phyloP scores from a whole-genome alignment of 2,797 vertebrate genomes.

The Paedocypris micromegethes region DNA sequence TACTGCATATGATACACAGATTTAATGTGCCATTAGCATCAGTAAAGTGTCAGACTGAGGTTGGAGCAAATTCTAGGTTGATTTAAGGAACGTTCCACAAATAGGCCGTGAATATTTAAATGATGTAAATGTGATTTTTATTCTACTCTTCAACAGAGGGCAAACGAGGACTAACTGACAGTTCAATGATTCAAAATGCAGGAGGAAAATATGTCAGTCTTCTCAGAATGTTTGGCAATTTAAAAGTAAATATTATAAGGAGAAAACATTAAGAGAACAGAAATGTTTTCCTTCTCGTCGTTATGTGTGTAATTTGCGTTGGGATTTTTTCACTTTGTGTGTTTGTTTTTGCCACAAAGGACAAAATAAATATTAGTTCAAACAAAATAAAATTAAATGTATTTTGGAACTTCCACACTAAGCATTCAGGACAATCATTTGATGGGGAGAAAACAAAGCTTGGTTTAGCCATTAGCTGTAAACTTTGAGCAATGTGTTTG shows the following conservation, averaged over 20 bases:
- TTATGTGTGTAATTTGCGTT: no score
- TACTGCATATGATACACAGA: conserved; percentile 8
- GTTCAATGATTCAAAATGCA: no score
- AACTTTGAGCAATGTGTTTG: conserved; percentile 2
- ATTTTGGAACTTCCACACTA: conserved; percentile 19
- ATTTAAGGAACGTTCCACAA: conserved; percentile 1
- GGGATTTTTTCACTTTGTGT: no score
- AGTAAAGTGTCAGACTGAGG: conserved; percentile 14
- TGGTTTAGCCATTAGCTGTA: conserved; percentile 24
- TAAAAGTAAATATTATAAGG: no score
- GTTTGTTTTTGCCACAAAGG: no score
- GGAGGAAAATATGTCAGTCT: no score
- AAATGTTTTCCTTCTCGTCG: no score
- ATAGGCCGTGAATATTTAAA: neutral
- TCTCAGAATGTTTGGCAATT: no score
- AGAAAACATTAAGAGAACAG: no score
- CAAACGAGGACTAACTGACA: neutral
- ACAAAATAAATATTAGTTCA: no score
- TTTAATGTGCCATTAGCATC: conserved; percentile 27
- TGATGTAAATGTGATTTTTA: conserved; percentile 7
- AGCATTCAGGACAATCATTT: neutral
- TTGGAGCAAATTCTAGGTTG: conserved; percentile 12
- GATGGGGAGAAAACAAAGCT: neutral
- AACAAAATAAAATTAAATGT: no score
- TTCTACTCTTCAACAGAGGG: neutral